These are phyloP conservation scores for Chloroceryle inda DNA, from an alignment of 2,797 vertebrate genomes.

Conservation along the genomic window DNA sequence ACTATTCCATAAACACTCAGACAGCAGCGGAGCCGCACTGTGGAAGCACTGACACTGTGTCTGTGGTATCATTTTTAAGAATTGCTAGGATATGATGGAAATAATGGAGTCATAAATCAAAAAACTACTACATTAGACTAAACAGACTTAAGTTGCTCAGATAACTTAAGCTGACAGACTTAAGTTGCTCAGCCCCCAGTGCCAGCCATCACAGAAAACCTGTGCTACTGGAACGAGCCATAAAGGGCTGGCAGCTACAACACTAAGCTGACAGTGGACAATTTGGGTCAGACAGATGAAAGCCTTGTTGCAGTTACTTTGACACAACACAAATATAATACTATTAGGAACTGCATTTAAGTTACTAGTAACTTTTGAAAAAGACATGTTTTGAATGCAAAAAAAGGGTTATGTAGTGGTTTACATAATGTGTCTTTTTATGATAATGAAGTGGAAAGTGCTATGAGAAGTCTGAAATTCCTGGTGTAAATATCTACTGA, in stretches of 20 bases:
- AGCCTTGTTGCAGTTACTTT: not conserved
- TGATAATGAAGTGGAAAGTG: not conserved
- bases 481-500: not conserved
- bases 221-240: not conserved
- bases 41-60: not conserved
- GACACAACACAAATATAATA: not conserved
- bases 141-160: not conserved
- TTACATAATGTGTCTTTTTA: not conserved
- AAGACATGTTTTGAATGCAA: not conserved
- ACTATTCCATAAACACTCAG: not conserved
- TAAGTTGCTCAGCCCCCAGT: not conserved
- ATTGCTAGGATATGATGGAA: not conserved
- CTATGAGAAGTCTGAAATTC: not conserved
- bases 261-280: not conserved
- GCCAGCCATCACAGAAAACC: not conserved
- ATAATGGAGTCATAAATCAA: not conserved
- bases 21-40: not conserved
- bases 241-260: not conserved
- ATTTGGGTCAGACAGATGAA: not conserved
- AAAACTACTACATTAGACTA: not conserved
- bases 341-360: not conserved
- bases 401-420: not conserved
- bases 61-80: not conserved
- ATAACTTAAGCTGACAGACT: rapidly evolving
- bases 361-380: not conserved